Base-by-base conservation (phyloP, 2,888 invertebrate species). In the Diloba caeruleocephala region DNA sequence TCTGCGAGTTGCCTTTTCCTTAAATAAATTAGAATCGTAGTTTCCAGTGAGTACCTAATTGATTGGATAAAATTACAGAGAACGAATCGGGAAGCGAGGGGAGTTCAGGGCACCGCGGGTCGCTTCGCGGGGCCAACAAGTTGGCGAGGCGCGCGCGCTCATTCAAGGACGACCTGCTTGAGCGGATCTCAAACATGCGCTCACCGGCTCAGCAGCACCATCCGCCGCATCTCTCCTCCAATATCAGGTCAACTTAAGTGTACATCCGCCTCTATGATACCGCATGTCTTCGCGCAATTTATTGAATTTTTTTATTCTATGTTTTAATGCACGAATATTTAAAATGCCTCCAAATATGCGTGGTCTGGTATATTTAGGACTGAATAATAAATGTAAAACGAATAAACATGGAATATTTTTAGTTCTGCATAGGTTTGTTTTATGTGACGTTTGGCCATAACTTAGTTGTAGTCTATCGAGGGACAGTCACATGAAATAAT, bases 131-230 rank as follows among this genome's bases (percentile, higher is more conserved):
- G 82, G 97, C 97, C 72, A 94, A 94, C 84, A 97, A 97, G 89
- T 94, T 98, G 90, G 97, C 98, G 53, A 94, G 97, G 70, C 95
- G 98, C 68, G 98, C 98, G 64, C 96, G 98, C 75, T 97, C 97
- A 67, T 98, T 98, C 93, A 98, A 98, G 94, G 98, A 98, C 95
- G 98, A 98, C 92, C 95, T 98, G 81, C 95, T 98, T 84, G 97
- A 98, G 89, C 97, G 97, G 90, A 96, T 98, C 87, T 97, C 97
- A 71, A 96, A 97, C 89, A 98, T 98, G 96, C 96, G 98, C 72
- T 97, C 97, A 67, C 97, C 98, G 43, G 95, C 92, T 73, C 95
- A 93, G 64, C 94, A 93, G 78, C 95, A 93, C 71, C 92, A 85
- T 73, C 89, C 86, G 78, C 87, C 90, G 53, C 93, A 93, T 83